Percentiles rank a stretch among this genome's conserved stretches.
These are phyloP conservation scores for Pyrgilauda ruficollis DNA, from an alignment of 2,113 vertebrate genomes.

Conservation along the genomic window DNA sequence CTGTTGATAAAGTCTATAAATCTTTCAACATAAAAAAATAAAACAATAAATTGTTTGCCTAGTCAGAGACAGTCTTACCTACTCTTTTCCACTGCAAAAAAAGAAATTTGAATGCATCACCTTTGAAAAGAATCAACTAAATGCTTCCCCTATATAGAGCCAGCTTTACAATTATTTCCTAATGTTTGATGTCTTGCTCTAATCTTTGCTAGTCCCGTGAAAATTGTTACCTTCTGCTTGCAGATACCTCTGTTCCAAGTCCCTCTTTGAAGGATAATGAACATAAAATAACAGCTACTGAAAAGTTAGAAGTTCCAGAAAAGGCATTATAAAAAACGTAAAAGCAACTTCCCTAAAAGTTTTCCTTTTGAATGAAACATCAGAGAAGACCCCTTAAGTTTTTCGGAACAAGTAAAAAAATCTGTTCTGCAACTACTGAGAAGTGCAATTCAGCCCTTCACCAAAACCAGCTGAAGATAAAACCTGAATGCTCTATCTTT, in stretches of 20 bases:
- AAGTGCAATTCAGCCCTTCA: neutral
- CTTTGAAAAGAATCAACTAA: neutral
- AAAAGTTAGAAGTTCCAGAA: neutral
- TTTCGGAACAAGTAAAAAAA: neutral
- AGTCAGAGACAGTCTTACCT: neutral
- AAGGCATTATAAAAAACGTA: neutral
- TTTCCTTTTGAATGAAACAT: neutral
- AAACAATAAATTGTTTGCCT: neutral
- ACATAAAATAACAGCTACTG: neutral
- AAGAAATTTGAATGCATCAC: neutral
- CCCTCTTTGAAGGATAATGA: neutral
- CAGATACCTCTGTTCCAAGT: neutral
- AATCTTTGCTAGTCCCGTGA: neutral
- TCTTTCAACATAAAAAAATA: neutral
- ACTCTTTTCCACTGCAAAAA: neutral
- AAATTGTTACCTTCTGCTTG: neutral
- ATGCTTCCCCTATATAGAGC: neutral
- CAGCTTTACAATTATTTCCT: neutral
- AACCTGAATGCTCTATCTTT: neutral
- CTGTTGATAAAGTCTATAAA: neutral
- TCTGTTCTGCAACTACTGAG: neutral
- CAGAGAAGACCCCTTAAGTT: neutral
- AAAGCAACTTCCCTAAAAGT: neutral
- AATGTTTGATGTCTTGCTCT: neutral
- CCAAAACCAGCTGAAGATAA: neutral